Base-by-base conservation (phyloP, 2,113 vertebrate genomes). In the Actinemys pallida region DNA sequence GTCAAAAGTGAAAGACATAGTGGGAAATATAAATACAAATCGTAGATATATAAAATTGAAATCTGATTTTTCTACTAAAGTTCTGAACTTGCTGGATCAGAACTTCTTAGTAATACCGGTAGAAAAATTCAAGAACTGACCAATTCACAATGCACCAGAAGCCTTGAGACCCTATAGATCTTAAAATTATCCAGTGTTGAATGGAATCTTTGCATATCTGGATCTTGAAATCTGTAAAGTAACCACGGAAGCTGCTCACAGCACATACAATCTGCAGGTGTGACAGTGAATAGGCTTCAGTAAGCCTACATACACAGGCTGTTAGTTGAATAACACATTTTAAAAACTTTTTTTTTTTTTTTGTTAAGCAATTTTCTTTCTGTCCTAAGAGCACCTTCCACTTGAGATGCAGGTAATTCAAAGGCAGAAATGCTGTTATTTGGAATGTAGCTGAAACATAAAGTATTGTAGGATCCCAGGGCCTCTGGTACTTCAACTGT, bases 271-370 rank as follows among this genome's bases (percentile, higher is more conserved):
- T 53, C 57, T 81, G n/a, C n/a, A 72, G 20, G 69, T 39, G 42
- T 81, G 50, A 45, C 35, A n/a, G 24, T 62, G 13, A 20, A 5
- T 12, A 20, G 6, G 6, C 31, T 90, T 56, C n/a, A 24, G 2
- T 42, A 27, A 81, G 8, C 13, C 14, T 0, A 0, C 20, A 20
- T 45, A 1, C 10, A 2, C 2, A 3, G 9, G 10, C 17, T 0
- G 0, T 45, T 9, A 56, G 35, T 39, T 19, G 17, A 57, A 56
- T 13, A 42, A 45, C 42, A 75, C 4, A 24, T 45, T 45, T 76
- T 4, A 76, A 45, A 45, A 62, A 12, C 12, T 62, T 13, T 29
- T 59, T 6, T 22, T 72, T 39, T 42, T 65, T 65, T n/a, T 31
- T 6, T 62, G 7, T 45, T 45, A 47, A 76, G 11, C 72, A 45